phyloP scores from a whole-genome alignment of 2,888 invertebrate species.

The Ectobius pallidus region DNA sequence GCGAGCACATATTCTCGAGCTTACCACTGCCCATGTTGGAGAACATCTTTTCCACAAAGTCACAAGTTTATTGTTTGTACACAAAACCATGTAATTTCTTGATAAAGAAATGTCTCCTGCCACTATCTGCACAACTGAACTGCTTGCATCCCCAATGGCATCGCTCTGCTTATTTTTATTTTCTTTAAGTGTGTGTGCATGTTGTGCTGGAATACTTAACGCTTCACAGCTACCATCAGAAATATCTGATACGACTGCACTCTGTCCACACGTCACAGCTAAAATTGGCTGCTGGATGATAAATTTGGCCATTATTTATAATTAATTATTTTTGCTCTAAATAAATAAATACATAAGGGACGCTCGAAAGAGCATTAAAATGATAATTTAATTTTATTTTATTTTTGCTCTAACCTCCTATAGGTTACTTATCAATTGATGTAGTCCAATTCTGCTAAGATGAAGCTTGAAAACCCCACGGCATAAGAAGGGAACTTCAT shows the following conservation, averaged over 20 bases:
- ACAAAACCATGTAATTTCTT: conserved; percentile 45
- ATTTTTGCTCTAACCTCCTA: too few relatives aligned
- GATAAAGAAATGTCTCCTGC: conserved; percentile 50
- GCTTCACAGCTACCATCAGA: background rate
- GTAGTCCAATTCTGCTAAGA: too few relatives aligned
- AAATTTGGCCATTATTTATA: background rate
- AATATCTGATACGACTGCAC: background rate
- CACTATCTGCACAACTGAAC: background rate
- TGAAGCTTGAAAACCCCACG: too few relatives aligned
- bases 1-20: conserved; percentile 58
- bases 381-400: too few relatives aligned
- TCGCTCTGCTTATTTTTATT: background rate
- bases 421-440: too few relatives aligned
- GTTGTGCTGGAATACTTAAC: too few relatives aligned
- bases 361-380: too few relatives aligned
- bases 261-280: background rate
- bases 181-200: background rate
- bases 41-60: conserved; percentile 63
- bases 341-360: too few relatives aligned
- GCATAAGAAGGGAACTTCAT: too few relatives aligned
- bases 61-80: conserved; percentile 67
- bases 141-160: background rate
- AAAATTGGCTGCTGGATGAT: background rate
- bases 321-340: too few relatives aligned
- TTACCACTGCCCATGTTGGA: conserved; percentile 51